These are phyloP conservation scores for Chrysocyon brachyurus DNA, from an alignment of 2,797 vertebrate genomes.

Conservation along the genomic window DNA sequence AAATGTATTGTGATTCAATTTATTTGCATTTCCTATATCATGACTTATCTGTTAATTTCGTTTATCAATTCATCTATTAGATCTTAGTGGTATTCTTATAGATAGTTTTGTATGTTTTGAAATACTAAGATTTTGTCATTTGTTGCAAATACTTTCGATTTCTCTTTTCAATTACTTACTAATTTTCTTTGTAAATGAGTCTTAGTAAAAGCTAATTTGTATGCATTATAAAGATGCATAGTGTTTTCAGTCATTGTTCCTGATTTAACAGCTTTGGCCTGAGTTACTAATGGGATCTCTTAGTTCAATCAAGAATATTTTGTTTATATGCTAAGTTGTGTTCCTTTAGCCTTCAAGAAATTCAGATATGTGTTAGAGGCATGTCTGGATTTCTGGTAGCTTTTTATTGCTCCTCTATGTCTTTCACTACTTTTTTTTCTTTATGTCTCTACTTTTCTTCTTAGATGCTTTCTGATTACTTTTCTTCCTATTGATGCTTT, in stretches of 20 bases:
- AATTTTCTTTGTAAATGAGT: neutral
- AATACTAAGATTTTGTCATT: neutral
- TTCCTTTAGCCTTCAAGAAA: neutral
- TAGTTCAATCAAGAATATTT: neutral
- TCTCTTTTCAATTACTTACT: neutral
- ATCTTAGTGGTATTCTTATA: neutral
- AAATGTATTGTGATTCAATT: neutral
- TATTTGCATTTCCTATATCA: constrained; percentile 13
- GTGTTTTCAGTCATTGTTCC: neutral
- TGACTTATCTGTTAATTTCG: constrained; percentile 28
- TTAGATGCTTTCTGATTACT: neutral
- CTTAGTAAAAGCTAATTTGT: neutral
- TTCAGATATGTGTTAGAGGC: neutral
- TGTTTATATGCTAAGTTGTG: constrained; percentile 21
- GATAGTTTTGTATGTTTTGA: constrained; percentile 42
- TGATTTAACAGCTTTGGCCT: neutral
- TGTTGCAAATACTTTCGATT: neutral
- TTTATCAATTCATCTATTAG: neutral
- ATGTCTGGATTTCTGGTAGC: constrained; percentile 33
- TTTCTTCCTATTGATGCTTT: neutral
- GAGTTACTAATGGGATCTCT: neutral
- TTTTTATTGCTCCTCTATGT: neutral
- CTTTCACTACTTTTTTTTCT: neutral
- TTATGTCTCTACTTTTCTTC: neutral
- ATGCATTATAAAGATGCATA: neutral